Percentiles rank a stretch among this genome's conserved stretches.
Conservation (phyloP, 2,113 vertebrate species). For the Agelaius phoeniceus region DNA sequence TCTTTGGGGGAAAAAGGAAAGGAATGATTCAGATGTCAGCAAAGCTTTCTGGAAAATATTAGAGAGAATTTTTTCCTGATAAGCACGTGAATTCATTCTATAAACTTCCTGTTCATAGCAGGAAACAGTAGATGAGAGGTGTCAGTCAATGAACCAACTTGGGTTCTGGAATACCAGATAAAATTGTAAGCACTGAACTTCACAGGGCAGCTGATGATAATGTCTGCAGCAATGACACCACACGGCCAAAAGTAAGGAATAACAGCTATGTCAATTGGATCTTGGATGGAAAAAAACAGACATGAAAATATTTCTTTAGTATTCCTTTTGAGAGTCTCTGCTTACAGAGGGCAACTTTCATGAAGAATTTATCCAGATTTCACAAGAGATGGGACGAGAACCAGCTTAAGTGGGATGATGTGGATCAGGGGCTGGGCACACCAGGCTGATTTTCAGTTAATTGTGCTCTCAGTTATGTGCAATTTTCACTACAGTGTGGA, state of each 20-base stretch:
- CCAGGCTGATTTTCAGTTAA: neutral
- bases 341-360: neutral
- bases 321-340: neutral
- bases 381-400: neutral
- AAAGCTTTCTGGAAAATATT: neutral
- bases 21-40: neutral
- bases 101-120: neutral
- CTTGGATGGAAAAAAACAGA: neutral
- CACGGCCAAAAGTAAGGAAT: neutral
- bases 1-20: neutral
- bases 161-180: neutral
- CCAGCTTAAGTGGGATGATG: rapidly evolving
- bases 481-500: neutral
- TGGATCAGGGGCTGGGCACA: neutral
- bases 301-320: neutral
- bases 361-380: neutral
- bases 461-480: neutral
- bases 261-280: neutral
- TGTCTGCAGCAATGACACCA: neutral
- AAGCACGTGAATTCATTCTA: neutral
- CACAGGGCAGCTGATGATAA: neutral
- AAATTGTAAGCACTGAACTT: neutral
- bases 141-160: neutral
- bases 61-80: neutral
- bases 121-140: neutral